Evolutionary conservation across 2,797 vertebrate genomes (phyloP).

Genomic region (Tokudaia muenninki): DNA sequence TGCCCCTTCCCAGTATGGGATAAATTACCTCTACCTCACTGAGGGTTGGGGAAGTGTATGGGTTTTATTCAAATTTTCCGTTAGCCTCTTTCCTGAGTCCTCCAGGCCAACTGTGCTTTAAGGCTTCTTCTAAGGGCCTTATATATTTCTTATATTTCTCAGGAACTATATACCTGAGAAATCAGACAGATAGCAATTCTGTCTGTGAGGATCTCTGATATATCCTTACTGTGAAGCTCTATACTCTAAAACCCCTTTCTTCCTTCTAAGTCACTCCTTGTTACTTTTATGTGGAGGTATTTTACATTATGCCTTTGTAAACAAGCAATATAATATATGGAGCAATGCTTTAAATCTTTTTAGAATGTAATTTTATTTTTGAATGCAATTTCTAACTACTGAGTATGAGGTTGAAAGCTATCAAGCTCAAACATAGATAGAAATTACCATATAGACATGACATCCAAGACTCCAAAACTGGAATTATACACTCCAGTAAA

Average conservation of each 20-base stretch:
- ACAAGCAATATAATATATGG: background rate
- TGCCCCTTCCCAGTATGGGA: background rate
- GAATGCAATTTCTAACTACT: background rate
- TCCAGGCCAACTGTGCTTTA: background rate
- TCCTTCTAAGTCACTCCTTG: background rate
- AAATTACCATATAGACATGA: background rate
- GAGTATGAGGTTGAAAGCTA: background rate
- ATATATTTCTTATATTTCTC: too few species aligned
- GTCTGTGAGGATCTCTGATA: background rate
- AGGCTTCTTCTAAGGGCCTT: background rate
- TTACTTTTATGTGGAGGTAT: background rate
- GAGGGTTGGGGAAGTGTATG: background rate
- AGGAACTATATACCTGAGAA: background rate
- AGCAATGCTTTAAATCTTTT: background rate
- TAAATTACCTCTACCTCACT: background rate
- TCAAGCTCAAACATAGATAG: background rate
- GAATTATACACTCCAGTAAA: conserved; percentile 26
- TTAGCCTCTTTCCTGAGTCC: background rate
- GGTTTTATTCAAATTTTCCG: background rate
- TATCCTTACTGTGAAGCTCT: background rate
- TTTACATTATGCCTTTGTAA: conserved; percentile 12
- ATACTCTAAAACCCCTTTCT: background rate
- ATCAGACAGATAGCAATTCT: background rate
- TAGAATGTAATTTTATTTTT: conserved; percentile 7
- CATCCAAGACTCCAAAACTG: background rate